Evolutionary conservation across 2,888 invertebrate species (phyloP), one percentile per base, ranked within the genome.

Genomic region (Barypeithes pellucidus): DNA sequence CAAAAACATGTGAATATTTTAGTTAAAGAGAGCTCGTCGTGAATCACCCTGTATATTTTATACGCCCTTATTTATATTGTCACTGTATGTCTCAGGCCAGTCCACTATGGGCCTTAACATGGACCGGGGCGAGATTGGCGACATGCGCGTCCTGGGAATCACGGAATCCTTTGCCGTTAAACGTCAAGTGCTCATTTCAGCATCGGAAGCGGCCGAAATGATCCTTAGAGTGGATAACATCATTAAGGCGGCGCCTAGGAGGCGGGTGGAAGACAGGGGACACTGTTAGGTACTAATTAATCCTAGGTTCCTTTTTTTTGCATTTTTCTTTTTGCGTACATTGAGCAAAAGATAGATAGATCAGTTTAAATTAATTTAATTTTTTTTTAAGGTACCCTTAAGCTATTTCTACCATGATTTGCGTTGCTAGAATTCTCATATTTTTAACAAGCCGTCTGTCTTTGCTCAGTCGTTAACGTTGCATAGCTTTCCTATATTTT

Each of bases 121-220:
- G 96, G 92, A 94, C 8, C 89, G 89, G 54, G 99, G 98, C 3
- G 90, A 90, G 81, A 88, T 97, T 9, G 97, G 92, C 4, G 96
- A 98, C 87, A 98, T 99, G 94, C 92, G 92, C 80, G 89, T 90
- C 59, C 87, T 98, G 75, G 99, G 98, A 54, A 93, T 99, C 80
- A 97, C 97, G 0, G 99, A 99, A 88, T 98, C 99, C 0, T 98
- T 93, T 88, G 95, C 95, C 33, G 99, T 99, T 7, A 99, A 99
- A 87, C 90, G 96, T 36, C 98, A 99, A 86, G 97, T 99, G 60
- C 87, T 99, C 67, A 84, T 97, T 74, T 97, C 98, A 7, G 99
- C 98, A 0, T 88, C 96, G 0, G 99, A 99, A 87, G 99, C 99
- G 0, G 98, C 99, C 0, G 99, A 99, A 88, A 97, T 99, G 95